Percentiles rank a stretch among this genome's conserved stretches.
These are phyloP conservation scores for Dolichotis patagonum DNA, from an alignment of 2,113 vertebrate species.

Conservation along the genomic window DNA sequence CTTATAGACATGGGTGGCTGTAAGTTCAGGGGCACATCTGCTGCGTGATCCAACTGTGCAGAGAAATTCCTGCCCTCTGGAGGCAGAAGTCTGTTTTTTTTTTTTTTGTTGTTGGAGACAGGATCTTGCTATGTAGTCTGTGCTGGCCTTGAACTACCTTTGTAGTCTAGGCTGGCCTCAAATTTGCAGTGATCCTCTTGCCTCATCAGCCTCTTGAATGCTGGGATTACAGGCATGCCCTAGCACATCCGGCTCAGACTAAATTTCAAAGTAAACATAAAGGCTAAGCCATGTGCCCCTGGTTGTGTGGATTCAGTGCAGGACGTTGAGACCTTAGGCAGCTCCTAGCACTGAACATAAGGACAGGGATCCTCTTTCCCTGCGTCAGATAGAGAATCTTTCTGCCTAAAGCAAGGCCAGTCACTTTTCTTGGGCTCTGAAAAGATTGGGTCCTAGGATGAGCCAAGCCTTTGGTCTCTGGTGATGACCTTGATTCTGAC, in stretches of 20 bases:
- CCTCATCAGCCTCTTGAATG: neutral
- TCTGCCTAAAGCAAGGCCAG: neutral
- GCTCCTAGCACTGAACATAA: neutral
- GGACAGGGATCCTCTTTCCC: neutral
- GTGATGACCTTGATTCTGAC: conserved; percentile 12
- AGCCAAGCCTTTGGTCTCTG: neutral
- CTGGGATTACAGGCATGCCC: neutral
- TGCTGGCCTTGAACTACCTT: neutral
- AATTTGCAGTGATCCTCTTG: neutral
- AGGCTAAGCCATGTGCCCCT: neutral
- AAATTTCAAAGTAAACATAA: neutral
- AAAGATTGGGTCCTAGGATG: neutral
- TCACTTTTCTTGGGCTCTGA: neutral
- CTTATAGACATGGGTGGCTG: no score
- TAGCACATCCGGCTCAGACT: neutral
- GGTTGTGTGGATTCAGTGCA: neutral
- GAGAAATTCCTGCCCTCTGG: neutral
- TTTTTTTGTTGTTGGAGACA: neutral
- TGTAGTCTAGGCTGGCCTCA: neutral
- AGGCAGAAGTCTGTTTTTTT: neutral
- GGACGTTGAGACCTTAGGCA: neutral
- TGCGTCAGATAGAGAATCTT: neutral
- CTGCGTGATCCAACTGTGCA: no score
- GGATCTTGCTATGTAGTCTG: neutral
- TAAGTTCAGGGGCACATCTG: neutral